Conservation (phyloP, 2,113 vertebrate genomes). For the Anolis carolinensis region DNA sequence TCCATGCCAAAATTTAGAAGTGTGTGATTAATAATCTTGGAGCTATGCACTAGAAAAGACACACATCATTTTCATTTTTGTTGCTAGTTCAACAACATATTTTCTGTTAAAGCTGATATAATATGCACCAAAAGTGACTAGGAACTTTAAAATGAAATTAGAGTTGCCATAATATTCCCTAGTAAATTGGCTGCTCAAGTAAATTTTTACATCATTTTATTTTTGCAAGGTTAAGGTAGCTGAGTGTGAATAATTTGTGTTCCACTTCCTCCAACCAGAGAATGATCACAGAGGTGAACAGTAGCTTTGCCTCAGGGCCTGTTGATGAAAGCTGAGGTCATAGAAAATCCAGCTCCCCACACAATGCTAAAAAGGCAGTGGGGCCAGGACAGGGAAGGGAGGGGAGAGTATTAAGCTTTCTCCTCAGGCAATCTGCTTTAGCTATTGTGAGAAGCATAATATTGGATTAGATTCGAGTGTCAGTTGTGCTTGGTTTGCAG, state of each 20-base stretch:
- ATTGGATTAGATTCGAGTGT: conserved; percentile 7
- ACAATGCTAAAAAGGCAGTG: conserved; percentile 11
- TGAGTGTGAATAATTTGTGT: not conserved
- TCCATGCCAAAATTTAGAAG: too few species aligned
- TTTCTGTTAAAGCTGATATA: not conserved
- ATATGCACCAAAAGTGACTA: not conserved
- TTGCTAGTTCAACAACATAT: too few species aligned
- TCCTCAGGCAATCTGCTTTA: conserved; percentile 13
- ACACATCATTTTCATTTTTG: too few species aligned
- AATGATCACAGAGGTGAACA: not conserved
- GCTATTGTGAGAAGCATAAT: conserved; percentile 19
- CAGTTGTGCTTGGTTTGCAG: conserved; percentile 1
- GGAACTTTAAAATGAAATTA: not conserved
- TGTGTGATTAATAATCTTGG: too few species aligned
- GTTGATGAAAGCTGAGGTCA: conserved; percentile 20
- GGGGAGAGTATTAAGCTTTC: not conserved
- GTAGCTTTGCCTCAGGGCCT: conserved; percentile 9
- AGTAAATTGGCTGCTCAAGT: not conserved
- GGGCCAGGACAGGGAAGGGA: not conserved
- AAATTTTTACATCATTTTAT: not conserved
- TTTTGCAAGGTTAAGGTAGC: not conserved
- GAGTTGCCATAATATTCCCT: not conserved
- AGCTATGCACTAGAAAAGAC: too few species aligned
- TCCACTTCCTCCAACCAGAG: not conserved
- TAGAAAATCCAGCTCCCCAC: conserved; percentile 10